Conservation (phyloP, 2,113 vertebrate genomes). For the Amphilophus citrinellus region DNA sequence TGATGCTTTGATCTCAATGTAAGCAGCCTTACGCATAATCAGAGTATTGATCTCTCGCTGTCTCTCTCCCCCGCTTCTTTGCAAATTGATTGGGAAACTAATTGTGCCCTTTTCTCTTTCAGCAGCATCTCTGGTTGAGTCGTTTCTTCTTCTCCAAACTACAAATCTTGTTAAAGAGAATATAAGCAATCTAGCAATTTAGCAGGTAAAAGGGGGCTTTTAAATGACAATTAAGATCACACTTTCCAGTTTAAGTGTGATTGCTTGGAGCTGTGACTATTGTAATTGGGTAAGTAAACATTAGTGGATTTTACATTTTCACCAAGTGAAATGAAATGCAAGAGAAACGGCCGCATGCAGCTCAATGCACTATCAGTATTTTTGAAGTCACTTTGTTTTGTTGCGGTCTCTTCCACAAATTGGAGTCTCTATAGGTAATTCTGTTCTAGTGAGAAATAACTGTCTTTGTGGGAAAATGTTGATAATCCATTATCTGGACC, state of each 20-base stretch:
- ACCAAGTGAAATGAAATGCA: conserved; percentile 31
- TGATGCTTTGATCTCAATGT: conserved; percentile 70
- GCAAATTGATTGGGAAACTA: conserved; percentile 77
- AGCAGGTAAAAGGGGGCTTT: conserved; percentile 51
- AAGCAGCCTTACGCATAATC: conserved; percentile 73
- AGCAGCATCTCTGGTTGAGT: conserved; percentile 42
- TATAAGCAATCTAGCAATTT: conserved; percentile 55
- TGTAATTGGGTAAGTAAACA: conserved; percentile 63
- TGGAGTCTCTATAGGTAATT: conserved; percentile 21
- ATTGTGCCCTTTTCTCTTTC: conserved; percentile 73
- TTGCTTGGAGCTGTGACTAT: conserved; percentile 32
- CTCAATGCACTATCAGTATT: conserved; percentile 20
- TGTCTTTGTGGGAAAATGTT: conserved; percentile 33
- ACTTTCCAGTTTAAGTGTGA: conserved; percentile 54
- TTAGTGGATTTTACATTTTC: conserved; percentile 41
- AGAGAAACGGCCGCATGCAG: neutral
- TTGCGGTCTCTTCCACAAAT: conserved; percentile 5
- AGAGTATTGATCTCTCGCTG: conserved; percentile 68
- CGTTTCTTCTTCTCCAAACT: conserved; percentile 50
- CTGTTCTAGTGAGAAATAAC: conserved; percentile 28
- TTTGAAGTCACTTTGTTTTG: conserved; percentile 18
- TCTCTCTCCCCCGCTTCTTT: conserved; percentile 22
- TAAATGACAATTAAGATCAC: conserved; percentile 68
- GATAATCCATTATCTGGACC: conserved; percentile 38
- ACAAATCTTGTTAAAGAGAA: conserved; percentile 62